These are phyloP conservation scores for Festucalex cinctus DNA, from an alignment of 2,113 vertebrate species.

Conservation along the genomic window DNA sequence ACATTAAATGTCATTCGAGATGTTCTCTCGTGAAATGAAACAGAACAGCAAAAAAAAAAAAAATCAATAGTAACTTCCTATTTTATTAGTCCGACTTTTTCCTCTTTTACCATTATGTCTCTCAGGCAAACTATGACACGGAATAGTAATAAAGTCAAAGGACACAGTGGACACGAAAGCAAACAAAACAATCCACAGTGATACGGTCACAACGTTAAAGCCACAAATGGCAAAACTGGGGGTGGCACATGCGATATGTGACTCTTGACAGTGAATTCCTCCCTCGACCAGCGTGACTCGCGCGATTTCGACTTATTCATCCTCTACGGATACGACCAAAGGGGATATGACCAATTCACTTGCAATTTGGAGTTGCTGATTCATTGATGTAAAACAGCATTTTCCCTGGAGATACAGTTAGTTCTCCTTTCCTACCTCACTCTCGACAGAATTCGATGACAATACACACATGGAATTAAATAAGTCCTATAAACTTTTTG, in stretches of 20 bases:
- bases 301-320: slow-evolving; percentile 47
- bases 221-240: slow-evolving; percentile 17
- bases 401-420: slow-evolving; percentile 41
- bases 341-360: slow-evolving; percentile 63
- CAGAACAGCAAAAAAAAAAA: not conserved
- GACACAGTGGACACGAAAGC: not conserved
- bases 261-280: slow-evolving; percentile 32
- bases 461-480: slow-evolving; percentile 20
- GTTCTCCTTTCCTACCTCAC: slow-evolving; percentile 47
- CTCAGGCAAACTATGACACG: not conserved
- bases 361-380: slow-evolving; percentile 67
- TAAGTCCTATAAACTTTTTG: no score
- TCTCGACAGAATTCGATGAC: slow-evolving; percentile 40
- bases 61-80: not conserved
- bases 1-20: not conserved
- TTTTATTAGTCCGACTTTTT: not conserved
- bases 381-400: slow-evolving; percentile 64
- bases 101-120: not conserved
- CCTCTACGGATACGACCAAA: slow-evolving; percentile 43
- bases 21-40: not conserved
- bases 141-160: not conserved
- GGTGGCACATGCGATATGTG: slow-evolving; percentile 25
- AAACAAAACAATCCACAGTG: slow-evolving; percentile 6
- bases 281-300: slow-evolving; percentile 41
- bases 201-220: slow-evolving; percentile 16